Evolutionary conservation across 2,888 invertebrate genomes (phyloP), one percentile per base, ranked within the genome.

Genomic region (Cryptophagus acutangulus): DNA sequence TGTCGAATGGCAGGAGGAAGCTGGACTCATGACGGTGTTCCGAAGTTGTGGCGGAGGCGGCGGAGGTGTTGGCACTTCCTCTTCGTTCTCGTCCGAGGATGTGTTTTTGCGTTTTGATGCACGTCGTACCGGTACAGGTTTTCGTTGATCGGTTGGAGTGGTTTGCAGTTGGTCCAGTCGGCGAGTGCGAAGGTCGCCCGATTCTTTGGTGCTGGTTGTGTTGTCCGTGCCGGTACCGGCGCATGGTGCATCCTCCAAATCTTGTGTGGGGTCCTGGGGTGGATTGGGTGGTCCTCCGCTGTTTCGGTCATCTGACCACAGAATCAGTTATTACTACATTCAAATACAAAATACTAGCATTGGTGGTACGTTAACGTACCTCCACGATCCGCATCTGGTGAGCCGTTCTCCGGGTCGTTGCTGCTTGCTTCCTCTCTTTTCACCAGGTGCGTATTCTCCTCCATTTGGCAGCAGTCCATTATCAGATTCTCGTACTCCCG

Each of bases 391-490:
- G 84, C 82, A 59, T 89, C 90, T 1, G 91, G 90, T 4, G 91
- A 90, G 38, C 89, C 89, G 56, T 89, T 88, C 63, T 88, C 89
- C 28, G 87, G 87, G 65, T 91, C 90, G 49, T 86, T 85, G 51
- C 65, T 68, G 46, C 71, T 71, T 0, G 83, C 74, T 63, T 90
- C 89, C 72, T 91, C 91, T 47, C 89, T 75, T 65, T 91, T 91
- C 16, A 88, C 89, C 49, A 82, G 79, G 62, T 81, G 81, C 18
- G 82, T 79, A 55, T 82, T 85, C 58, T 88, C 87, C 67, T 90
- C 90, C 63, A 92, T 70, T 71, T 94, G 94, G 67, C 91, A 92
- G 70, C 88, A 87, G 71, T 95, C 94, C 84, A 95, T 85, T 33
- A 94, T 87, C 37, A 92, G 79, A 65, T 92, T 87, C 57, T 87